Conservation (phyloP, 2,113 vertebrate species). For the Oceanodroma tethys region DNA sequence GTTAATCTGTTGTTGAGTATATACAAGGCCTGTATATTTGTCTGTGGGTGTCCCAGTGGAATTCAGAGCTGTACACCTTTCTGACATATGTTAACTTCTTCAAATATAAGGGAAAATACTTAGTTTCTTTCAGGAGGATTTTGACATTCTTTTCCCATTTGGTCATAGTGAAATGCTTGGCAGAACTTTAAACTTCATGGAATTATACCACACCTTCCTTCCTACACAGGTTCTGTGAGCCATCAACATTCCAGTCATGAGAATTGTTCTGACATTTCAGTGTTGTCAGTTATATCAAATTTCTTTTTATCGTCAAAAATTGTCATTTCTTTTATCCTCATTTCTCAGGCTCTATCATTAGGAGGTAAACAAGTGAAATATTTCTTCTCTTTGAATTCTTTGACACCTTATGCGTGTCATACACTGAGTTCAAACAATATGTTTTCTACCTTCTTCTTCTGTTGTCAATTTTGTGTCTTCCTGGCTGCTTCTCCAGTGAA, state of each 20-base stretch:
- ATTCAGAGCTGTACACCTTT: not conserved
- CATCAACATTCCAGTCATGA: not conserved
- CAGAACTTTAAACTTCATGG: not conserved
- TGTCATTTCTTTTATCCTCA: not conserved
- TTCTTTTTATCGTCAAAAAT: not conserved
- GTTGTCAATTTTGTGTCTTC: not conserved
- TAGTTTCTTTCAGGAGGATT: not conserved
- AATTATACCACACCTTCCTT: not conserved
- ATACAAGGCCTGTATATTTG: not conserved
- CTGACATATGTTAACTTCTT: not conserved
- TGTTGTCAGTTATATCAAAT: not conserved
- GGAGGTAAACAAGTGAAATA: not conserved
- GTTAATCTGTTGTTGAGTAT: not conserved
- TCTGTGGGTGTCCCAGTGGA: not conserved
- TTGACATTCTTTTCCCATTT: not conserved
- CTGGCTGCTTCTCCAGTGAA: not conserved
- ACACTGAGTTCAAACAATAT: not conserved
- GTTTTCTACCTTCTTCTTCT: not conserved
- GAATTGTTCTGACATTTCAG: not conserved
- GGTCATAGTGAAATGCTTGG: not conserved
- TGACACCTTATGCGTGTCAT: not conserved
- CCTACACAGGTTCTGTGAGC: not conserved
- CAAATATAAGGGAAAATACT: not conserved
- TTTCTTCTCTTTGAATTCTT: not conserved
- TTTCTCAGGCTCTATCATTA: not conserved